phyloP scores from a whole-genome alignment of 2,888 invertebrate genomes.

The Clitarchus hookeri region DNA sequence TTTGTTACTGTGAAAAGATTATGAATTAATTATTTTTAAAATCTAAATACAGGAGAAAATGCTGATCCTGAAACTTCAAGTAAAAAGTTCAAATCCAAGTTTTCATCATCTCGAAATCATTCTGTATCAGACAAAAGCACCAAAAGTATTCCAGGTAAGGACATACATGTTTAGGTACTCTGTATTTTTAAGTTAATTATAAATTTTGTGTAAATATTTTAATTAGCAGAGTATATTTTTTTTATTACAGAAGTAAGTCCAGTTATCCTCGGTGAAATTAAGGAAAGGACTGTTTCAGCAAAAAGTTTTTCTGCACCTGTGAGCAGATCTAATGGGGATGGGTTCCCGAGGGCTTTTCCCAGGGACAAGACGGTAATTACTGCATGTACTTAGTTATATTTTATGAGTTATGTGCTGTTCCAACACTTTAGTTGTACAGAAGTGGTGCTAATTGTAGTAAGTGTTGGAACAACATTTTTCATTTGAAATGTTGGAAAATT shows the following conservation, averaged over 20 bases:
- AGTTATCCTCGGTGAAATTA: conserved; percentile 51
- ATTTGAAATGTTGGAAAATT: too few relatives aligned
- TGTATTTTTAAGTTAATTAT: not conserved
- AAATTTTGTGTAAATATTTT: not conserved
- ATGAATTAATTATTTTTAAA: not conserved
- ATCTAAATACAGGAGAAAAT: not conserved
- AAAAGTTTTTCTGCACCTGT: conserved; percentile 33
- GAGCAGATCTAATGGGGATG: conserved; percentile 40
- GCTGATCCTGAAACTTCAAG: not conserved
- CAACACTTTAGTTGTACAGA: too few relatives aligned
- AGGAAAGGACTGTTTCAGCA: conserved; percentile 47
- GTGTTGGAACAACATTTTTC: too few relatives aligned
- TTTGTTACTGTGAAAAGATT: not conserved
- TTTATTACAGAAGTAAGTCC: conserved; percentile 39
- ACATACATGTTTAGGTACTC: not conserved
- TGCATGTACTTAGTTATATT: not conserved
- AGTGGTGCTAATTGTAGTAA: too few relatives aligned
- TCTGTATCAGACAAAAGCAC: not conserved
- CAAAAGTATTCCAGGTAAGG: not conserved
- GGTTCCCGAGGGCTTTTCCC: conserved; percentile 51
- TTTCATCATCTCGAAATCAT: not conserved
- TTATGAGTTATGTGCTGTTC: too few relatives aligned
- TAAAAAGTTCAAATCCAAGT: conserved; percentile 4
- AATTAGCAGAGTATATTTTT: not conserved
- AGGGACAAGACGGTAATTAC: conserved; percentile 40